Base-by-base conservation (phyloP, 2,888 invertebrate species). In the Chalcis sispes region DNA sequence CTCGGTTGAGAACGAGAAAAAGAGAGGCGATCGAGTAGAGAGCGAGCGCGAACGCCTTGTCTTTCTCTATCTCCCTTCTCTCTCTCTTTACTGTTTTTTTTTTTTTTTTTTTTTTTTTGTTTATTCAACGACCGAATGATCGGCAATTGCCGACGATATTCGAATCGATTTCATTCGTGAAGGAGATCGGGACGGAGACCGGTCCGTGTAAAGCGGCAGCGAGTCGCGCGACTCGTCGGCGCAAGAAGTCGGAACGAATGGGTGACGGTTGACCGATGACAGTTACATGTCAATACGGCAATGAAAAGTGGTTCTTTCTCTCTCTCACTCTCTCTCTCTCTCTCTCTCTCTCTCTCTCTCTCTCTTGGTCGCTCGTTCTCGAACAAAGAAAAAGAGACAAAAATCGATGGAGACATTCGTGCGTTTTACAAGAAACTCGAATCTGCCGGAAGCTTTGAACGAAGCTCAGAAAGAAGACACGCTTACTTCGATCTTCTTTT, bases 261-360 rank as follows among this genome's bases (percentile, higher is more conserved):
- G 67, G 71, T 77, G 65, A 72, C 71, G 72, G 73, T 67, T 65
- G 71, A 69, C 77, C 82, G 85, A 85, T 87, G 88, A 87, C 87
- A 87, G 87, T 87, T 87, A 87, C 87, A 87, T 85, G 87, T 88
- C 87, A 88, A 88, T 88, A 86, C 83, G 80, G 82, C 83, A 86
- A 85, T 83, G 84, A 85, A 84, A 83, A 85, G 83, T 84, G 81
- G 82, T 81, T 80, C 62, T 72, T 67, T 72, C 61, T 72, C 72
- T 77, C 76, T 69, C 36, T 46, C 50, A 64, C 54, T 36, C 64
- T 66, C 66, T 50, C 50, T 66, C 56, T 36, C 7, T n/a, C 48
- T 46, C 81, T 79, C 62, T 67, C 71, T 67, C 50, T 62, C 61
- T 75, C 79, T 70, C 18, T 23, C 56, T 59, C 46, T 32, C 54